A percentile compares a stretch with the other conserved stretches of the same genome.
Evolutionary conservation across 2,888 invertebrate species (phyloP).

Genomic region (Agriotes lineatus): DNA sequence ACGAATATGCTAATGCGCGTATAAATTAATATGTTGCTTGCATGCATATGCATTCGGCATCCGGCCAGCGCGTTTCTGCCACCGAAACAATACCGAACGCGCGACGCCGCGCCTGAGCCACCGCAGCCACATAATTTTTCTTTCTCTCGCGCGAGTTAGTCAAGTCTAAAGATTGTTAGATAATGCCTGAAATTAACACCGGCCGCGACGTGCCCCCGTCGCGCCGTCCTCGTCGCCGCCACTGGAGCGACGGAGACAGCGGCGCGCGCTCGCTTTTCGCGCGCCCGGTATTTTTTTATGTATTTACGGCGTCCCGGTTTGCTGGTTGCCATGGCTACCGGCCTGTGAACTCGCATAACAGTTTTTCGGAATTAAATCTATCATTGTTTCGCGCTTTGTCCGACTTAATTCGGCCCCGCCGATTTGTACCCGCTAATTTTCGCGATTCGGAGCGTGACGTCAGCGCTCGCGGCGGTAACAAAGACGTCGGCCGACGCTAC

Average conservation of each 20-base stretch:
- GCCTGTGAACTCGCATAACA: constrained; percentile 63
- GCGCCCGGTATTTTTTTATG: constrained; percentile 58
- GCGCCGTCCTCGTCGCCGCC: constrained; percentile 41
- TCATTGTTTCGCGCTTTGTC: constrained; percentile 30
- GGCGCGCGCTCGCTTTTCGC: constrained; percentile 54
- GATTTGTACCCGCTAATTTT: constrained; percentile 38
- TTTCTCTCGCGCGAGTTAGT: constrained; percentile 67
- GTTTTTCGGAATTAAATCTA: constrained; percentile 42
- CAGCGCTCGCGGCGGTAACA: constrained; percentile 10
- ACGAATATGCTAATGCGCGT: constrained; percentile 68
- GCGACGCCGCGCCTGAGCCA: constrained; percentile 57
- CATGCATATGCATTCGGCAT: constrained; percentile 66
- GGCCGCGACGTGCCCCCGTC: constrained; percentile 56
- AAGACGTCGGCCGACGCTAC: constrained; percentile 14
- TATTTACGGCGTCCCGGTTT: constrained; percentile 65
- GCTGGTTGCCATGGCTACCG: constrained; percentile 63
- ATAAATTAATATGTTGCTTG: constrained; percentile 68
- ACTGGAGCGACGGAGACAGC: constrained; percentile 28
- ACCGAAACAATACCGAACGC: constrained; percentile 60
- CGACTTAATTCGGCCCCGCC: constrained; percentile 33
- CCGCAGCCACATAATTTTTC: constrained; percentile 66
- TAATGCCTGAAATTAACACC: constrained; percentile 68
- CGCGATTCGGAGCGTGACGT: constrained; percentile 39
- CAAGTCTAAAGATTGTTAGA: constrained; percentile 68
- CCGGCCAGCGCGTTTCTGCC: constrained; percentile 53